Evolutionary conservation across 1,140 invertebrate genomes (phyloP).

Genomic region (Mesaphorura yosii): DNA sequence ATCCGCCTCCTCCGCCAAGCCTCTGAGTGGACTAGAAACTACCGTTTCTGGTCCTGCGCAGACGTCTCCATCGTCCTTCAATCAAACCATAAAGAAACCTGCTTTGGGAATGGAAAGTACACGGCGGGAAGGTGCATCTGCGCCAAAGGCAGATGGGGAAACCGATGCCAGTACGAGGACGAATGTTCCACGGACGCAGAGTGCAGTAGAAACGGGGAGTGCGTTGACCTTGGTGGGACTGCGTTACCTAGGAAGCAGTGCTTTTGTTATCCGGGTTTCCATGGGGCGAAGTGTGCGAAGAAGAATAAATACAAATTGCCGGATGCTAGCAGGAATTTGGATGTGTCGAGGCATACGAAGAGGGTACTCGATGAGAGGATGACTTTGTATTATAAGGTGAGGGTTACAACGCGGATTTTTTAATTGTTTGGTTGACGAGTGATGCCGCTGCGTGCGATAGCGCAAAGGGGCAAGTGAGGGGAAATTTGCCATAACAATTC

Average conservation of each 20-base stretch:
- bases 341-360: conserved; percentile 25
- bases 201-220: conserved; percentile 67
- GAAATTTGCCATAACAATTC: no score
- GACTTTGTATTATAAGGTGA: conserved; percentile 24
- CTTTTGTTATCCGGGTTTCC: conserved; percentile 56
- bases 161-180: conserved; percentile 69
- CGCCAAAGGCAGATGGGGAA: conserved; percentile 44
- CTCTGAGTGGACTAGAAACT: conserved; percentile 69
- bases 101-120: conserved; percentile 66
- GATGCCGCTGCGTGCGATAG: background rate
- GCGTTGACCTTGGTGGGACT: conserved; percentile 64
- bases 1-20: conserved; percentile 77
- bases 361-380: conserved; percentile 25
- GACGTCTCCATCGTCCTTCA: conserved; percentile 66
- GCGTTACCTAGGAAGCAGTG: conserved; percentile 70
- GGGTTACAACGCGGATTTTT: no score
- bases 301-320: conserved; percentile 24
- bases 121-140: conserved; percentile 45
- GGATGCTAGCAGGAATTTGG: conserved; percentile 9
- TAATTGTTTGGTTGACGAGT: background rate
- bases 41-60: conserved; percentile 88
- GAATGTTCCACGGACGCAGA: conserved; percentile 70
- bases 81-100: conserved; percentile 58
- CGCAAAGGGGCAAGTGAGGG: no score
- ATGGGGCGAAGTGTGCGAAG: conserved; percentile 27